phyloP scores from a whole-genome alignment of 2,888 invertebrate species.

The Lasioglossum villosulum region DNA sequence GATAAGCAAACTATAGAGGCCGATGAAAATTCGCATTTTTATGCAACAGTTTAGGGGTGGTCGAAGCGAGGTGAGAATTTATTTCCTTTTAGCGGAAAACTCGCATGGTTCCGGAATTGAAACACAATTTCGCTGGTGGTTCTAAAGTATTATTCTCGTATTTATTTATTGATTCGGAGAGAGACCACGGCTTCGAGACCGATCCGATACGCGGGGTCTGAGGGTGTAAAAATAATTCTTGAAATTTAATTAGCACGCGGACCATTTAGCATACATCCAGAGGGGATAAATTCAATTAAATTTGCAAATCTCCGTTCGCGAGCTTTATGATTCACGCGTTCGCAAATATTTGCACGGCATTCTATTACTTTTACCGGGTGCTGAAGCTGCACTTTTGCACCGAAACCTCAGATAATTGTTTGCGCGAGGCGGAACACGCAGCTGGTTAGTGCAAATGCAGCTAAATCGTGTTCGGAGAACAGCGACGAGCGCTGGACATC shows the following conservation, averaged over 20 bases:
- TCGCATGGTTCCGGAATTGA: not conserved
- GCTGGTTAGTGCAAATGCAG: conserved; percentile 38
- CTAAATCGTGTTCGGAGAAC: conserved; percentile 30
- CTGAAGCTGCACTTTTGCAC: conserved; percentile 45
- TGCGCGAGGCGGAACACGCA: conserved; percentile 16
- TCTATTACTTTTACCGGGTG: conserved; percentile 50
- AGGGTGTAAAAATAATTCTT: conserved; percentile 4
- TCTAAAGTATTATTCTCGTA: not conserved
- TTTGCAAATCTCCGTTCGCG: conserved; percentile 28
- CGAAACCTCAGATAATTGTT: conserved; percentile 41
- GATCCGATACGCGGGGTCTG: not conserved
- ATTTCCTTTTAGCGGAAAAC: not conserved
- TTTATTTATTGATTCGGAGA: not conserved
- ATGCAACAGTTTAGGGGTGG: not conserved
- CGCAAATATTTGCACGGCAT: conserved; percentile 52
- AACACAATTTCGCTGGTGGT: not conserved
- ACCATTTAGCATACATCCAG: not conserved
- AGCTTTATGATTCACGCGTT: conserved; percentile 33
- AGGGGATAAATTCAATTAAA: conserved; percentile 44
- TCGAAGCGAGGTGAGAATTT: not conserved
- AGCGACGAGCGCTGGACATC: not conserved
- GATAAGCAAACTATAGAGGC: not conserved
- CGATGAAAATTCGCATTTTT: not conserved
- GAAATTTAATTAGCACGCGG: conserved; percentile 36
- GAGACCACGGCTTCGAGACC: not conserved